A percentile compares a stretch with the other conserved stretches of the same genome.
Evolutionary conservation across 2,797 vertebrate genomes (phyloP).

Genomic region (Ciconia nigra): DNA sequence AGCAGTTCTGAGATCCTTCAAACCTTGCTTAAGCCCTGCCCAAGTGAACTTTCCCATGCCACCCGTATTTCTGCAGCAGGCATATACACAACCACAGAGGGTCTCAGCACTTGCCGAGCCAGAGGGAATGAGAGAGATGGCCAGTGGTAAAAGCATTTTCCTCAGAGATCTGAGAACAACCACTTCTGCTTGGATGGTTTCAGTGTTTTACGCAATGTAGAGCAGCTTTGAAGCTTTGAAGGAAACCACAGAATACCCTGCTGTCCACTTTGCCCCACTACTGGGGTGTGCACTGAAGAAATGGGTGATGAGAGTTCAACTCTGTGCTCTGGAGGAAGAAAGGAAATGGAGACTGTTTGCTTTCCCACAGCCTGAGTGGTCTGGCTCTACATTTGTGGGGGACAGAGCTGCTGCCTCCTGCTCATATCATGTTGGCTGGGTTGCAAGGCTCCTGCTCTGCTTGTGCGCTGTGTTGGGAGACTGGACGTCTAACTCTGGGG

Average conservation of each 20-base stretch:
- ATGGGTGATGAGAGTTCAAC: not conserved
- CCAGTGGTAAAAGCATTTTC: not conserved
- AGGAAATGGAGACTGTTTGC: fast-evolving
- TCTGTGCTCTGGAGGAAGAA: not conserved
- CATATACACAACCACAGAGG: not conserved
- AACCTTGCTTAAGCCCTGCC: not conserved
- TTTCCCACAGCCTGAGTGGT: not conserved
- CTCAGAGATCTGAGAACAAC: not conserved
- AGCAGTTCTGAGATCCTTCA: not conserved
- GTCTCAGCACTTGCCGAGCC: not conserved
- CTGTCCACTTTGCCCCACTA: not conserved
- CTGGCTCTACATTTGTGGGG: not conserved
- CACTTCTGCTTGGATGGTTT: not conserved
- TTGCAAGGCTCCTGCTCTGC: not conserved
- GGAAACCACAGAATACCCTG: not conserved
- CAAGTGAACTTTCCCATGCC: not conserved
- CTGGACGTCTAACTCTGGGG: too few species aligned
- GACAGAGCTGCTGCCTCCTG: not conserved
- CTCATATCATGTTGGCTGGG: not conserved
- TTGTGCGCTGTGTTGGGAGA: not conserved
- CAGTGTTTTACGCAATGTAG: not conserved
- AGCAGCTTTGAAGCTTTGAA: not conserved
- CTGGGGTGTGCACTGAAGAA: not conserved
- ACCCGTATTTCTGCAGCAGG: not conserved
- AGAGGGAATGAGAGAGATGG: not conserved